Evolutionary conservation across 1,140 invertebrate species (phyloP), one percentile per base, ranked within the genome.

Genomic region (Drosophila littoralis): DNA sequence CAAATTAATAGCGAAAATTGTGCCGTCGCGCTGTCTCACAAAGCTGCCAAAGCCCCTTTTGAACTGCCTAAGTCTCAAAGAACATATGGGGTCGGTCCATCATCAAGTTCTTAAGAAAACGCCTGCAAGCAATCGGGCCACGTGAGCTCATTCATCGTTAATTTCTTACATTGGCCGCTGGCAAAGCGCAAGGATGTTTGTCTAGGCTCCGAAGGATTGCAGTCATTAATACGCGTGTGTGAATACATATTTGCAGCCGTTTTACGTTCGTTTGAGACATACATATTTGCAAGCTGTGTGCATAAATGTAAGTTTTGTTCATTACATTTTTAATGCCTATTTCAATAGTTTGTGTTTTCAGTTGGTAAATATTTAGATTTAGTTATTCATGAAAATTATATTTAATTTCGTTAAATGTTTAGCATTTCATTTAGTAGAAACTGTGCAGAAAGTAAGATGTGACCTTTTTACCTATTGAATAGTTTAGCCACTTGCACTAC

Each of bases 1-100:
- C 69, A 77, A 79, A 77, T 79, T 79, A 79, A 79, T 79, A 77
- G 68, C 77, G 74, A 73, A 72, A 77, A 79, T 73, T 79, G 36
- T 40, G 51, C 22, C 33, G 48, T 52, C 42, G 48, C 33, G 46
- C 54, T 69, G 46, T 28, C 36, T 54, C 15, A 45, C 45, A 60
- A 43, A 64, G 52, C 51, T 69, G 64, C 55, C 72, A 75, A 69
- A 59, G 28, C 60, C 54, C 28, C 63, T 60, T 63, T 48, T 58
- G 42, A 63, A 66, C 46, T 57, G 57, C 59, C 51, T 51, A 48
- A 33, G 54, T 43, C 74, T 75, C 67, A 70, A 75, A 75, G 40
- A 12, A 15, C 13, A 43, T 22, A 48, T 40, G 17, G 46, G 46
- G 43, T 35, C 58, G 2, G 9, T 7, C 9, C 28, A 28, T 28